These are phyloP conservation scores for Tridacna gigas DNA, from an alignment of 2,888 invertebrate species.

Conservation along the genomic window DNA sequence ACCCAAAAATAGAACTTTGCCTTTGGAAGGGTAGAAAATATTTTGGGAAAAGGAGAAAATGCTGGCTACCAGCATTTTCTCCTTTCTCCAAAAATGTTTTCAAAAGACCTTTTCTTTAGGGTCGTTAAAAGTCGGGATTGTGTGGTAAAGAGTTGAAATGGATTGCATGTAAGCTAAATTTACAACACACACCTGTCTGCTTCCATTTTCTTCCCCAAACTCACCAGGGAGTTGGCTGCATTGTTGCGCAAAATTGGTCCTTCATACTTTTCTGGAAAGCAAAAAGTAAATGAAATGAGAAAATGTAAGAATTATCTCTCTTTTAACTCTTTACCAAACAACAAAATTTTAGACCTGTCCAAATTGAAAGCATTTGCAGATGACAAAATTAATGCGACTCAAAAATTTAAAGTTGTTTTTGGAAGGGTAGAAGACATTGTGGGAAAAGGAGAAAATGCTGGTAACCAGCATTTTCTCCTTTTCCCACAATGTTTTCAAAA, in stretches of 20 bases:
- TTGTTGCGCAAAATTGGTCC: slow-evolving; percentile 88
- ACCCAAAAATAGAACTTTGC: no score
- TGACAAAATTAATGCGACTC: no score
- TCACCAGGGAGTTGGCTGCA: slow-evolving; percentile 90
- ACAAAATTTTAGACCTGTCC: no score
- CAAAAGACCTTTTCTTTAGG: not conserved
- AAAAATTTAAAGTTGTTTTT: no score
- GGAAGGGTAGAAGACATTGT: no score
- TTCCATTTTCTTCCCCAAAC: slow-evolving; percentile 89
- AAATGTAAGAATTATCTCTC: no score
- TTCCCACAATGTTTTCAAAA: no score
- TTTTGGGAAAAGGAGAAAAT: not conserved
- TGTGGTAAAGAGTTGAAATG: not conserved
- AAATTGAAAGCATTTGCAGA: no score
- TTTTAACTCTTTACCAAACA: no score
- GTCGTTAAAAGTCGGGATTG: not conserved
- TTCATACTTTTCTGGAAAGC: slow-evolving; percentile 89
- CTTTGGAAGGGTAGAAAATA: not conserved
- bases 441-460: no score
- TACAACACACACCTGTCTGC: slow-evolving; percentile 86
- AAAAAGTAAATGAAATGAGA: not conserved
- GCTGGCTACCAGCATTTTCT: not conserved
- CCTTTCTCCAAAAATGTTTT: not conserved
- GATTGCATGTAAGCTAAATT: not conserved
- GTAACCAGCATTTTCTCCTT: no score